A percentile compares a stretch with the other conserved stretches of the same genome.
These are phyloP conservation scores for Chroicocephalus ridibundus DNA, from an alignment of 2,113 vertebrate genomes.

Conservation along the genomic window DNA sequence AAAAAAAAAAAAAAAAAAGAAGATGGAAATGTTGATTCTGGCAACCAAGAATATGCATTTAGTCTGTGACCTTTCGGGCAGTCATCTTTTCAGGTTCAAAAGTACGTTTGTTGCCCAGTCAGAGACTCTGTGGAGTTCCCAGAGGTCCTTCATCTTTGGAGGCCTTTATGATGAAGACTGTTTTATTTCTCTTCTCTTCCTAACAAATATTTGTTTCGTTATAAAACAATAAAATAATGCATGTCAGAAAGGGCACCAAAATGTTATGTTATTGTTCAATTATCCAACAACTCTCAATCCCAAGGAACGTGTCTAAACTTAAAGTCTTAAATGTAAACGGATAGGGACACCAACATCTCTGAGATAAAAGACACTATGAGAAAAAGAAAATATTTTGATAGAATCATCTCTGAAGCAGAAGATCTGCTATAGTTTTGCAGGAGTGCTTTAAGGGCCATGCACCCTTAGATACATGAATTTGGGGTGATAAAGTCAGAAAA, in stretches of 20 bases:
- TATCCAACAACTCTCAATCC: not conserved
- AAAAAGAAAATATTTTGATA: not conserved
- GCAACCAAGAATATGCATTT: not conserved
- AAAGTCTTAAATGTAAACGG: not conserved
- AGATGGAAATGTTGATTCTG: slow-evolving; percentile 38
- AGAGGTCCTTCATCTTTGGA: not conserved
- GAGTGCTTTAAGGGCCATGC: not conserved
- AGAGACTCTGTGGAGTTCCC: not conserved
- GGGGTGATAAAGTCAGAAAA: not conserved
- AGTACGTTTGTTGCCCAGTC: not conserved
- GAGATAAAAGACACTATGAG: not conserved
- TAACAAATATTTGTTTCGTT: not conserved
- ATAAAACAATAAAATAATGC: not conserved
- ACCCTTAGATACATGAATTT: not conserved
- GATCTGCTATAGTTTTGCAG: not conserved
- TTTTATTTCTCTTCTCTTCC: not conserved
- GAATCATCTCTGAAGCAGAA: not conserved
- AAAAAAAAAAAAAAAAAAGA: not conserved
- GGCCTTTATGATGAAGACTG: not conserved
- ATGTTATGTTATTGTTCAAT: not conserved
- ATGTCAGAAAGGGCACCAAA: not conserved
- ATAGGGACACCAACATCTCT: not conserved
- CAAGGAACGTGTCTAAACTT: not conserved
- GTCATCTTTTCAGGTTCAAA: not conserved
- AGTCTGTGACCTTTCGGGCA: not conserved